Evolutionary conservation across 2,113 vertebrate species (phyloP), one percentile per base, ranked within the genome.

Genomic region (Gadus chalcogrammus): DNA sequence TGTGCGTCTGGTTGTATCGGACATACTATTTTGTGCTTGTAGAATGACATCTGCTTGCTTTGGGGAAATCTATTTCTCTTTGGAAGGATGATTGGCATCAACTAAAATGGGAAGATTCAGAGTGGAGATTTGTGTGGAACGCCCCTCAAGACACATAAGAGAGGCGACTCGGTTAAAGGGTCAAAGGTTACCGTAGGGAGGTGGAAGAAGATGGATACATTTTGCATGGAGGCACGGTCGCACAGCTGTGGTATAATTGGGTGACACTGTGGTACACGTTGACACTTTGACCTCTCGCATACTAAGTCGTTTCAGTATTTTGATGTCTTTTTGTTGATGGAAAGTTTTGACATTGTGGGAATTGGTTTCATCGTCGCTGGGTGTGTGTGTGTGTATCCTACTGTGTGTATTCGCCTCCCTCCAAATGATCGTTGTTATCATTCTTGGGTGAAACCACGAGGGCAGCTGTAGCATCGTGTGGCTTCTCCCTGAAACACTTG

Each of bases 231-330:
- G 20, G 20, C 13, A 22, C 60, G 13, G 20, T 61, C 60, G 1
- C 27, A 17, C 24, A 28, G 38, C 31, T 18, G n/a, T 9, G 11
- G 17, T 38, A 48, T 20, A 48, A 6, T 42, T n/a, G 17, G 22
- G 22, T 6, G 24, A 42, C 35, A 65, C 15, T 65, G 64, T 31
- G 15, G 6, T 64, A 27, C 38, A 17, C 35, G 9, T 42, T 61
- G 64, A 70, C 27, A 20, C 56, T 55, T 75, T 73, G 68, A 71
- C 55, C 62, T 74, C 62, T 35, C 4, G 31, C 31, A 35, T 35
- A 35, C 31, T 35, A 5, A 35, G 0, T 35, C 31, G 6, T 4
- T 35, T 22, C 17, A 59, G 8, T 18, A 60, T 60, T 20, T 12
- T 64, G 22, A 61, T 31, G 20, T 72, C 61, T 72, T 38, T 75